Base-by-base conservation (phyloP, 2,888 invertebrate species). In the Thymelicus acteon region DNA sequence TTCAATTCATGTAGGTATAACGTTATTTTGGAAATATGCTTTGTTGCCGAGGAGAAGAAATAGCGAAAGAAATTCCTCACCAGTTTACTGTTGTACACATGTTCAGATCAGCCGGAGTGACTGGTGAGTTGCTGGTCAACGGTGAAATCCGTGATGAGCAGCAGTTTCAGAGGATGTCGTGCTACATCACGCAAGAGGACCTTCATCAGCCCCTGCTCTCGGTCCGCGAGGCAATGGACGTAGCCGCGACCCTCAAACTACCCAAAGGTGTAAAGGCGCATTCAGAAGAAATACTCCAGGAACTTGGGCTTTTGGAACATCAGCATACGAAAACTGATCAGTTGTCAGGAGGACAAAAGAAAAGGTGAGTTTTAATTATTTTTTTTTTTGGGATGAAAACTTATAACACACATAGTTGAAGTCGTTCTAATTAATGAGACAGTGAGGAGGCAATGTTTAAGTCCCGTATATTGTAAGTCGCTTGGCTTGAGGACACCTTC, bases 101-200 rank as follows among this genome's bases (percentile, higher is more conserved):
- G 77, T 79, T 0, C 84, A 96, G 96, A 80, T 95, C 95, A 44
- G 93, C 93, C 37, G 96, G 96, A 49, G 95, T 97, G 0, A 90
- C 94, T 15, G 97, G 97, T 0, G 94, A 94, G 58, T 95, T 97
- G 24, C 88, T 95, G 75, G 95, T 96, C n/a, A 96, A 96, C 79
- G 95, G 95, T 5, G 90, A 94, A 74, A 87, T 88, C 0, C 92
- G 97, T 39, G 95, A 97, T 80, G 94, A 96, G 82, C 91, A 95
- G 5, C 87, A 89, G 73, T 96, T 96, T 88, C 95, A 96, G 75
- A 95, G 95, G 79, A 94, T 95, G 77, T 97, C 97, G 7, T 97
- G 97, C 81, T 97, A 97, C 90, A 97, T 97, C 78, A 97, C 97
- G 76, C 97, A 97, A 83, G 96, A 96, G 74, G 96, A 97, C 80